Conservation (phyloP, 2,113 vertebrate species). For the Triplophysa dalaica region DNA sequence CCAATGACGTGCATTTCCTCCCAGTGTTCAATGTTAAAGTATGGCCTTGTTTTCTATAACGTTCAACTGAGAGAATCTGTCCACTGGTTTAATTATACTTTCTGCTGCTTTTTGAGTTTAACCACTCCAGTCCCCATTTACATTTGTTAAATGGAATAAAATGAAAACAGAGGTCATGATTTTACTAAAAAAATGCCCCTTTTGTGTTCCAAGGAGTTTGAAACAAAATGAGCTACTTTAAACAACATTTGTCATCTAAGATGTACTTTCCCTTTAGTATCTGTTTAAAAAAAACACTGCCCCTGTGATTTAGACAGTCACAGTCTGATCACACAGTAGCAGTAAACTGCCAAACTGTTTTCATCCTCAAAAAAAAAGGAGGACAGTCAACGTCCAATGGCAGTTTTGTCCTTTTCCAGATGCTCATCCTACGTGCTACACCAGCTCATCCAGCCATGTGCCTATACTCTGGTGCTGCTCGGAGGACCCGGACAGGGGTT, state of each 20-base stretch:
- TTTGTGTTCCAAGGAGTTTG: too few species aligned
- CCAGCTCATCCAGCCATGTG: constrained; percentile 53
- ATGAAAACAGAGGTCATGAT: too few species aligned
- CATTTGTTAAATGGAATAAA: too few species aligned
- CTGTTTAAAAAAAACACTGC: neutral
- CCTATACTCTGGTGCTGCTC: constrained; percentile 50
- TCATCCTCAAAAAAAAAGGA: neutral
- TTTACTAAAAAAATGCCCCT: too few species aligned
- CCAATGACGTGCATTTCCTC: neutral
- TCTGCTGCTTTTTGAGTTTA: too few species aligned
- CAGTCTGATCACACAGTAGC: neutral
- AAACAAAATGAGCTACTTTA: too few species aligned
- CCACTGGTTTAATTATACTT: too few species aligned
- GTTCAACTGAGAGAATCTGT: neutral
- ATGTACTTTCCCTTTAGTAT: neutral
- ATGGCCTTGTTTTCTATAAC: neutral
- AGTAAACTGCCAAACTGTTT: neutral
- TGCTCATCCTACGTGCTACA: constrained; percentile 23
- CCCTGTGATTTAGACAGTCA: neutral
- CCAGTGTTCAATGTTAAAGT: neutral
- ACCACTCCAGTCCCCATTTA: too few species aligned
- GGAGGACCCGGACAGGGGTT: constrained; percentile 37
- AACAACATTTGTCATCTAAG: neutral
- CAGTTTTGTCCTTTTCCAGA: neutral
- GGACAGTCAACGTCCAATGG: neutral